Evolutionary conservation across 2,888 invertebrate genomes (phyloP).

Genomic region (Thysanoteuthis rhombus): DNA sequence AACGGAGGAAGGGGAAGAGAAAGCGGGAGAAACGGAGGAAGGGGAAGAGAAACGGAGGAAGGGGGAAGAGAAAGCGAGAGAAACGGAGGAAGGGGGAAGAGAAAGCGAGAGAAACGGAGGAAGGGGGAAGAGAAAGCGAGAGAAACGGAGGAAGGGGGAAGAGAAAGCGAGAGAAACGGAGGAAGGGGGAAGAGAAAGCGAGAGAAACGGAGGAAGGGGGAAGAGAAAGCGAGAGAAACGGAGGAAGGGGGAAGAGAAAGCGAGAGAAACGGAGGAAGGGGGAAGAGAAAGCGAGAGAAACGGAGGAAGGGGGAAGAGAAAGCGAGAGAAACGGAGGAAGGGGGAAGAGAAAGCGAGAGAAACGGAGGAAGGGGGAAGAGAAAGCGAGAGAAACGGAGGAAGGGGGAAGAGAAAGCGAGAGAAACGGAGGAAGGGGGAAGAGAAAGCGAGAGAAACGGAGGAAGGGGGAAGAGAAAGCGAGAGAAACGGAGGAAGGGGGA

Average conservation of each 20-base stretch:
- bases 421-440: not conserved
- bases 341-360: too few relatives aligned
- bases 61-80: not conserved
- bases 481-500: too few relatives aligned
- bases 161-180: not conserved
- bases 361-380: not conserved
- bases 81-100: not conserved
- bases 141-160: too few relatives aligned
- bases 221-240: not conserved
- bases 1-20: not conserved
- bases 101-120: too few relatives aligned
- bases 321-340: not conserved
- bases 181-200: not conserved
- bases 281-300: too few relatives aligned
- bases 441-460: not conserved
- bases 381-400: too few relatives aligned
- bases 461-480: not conserved
- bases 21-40: fast-evolving
- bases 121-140: too few relatives aligned
- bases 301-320: not conserved
- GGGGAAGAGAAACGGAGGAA: not conserved
- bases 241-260: not conserved
- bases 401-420: too few relatives aligned
- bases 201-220: not conserved
- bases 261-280: not conserved